Conservation (phyloP, 2,888 invertebrate species). For the Ornithoptera priamus region DNA sequence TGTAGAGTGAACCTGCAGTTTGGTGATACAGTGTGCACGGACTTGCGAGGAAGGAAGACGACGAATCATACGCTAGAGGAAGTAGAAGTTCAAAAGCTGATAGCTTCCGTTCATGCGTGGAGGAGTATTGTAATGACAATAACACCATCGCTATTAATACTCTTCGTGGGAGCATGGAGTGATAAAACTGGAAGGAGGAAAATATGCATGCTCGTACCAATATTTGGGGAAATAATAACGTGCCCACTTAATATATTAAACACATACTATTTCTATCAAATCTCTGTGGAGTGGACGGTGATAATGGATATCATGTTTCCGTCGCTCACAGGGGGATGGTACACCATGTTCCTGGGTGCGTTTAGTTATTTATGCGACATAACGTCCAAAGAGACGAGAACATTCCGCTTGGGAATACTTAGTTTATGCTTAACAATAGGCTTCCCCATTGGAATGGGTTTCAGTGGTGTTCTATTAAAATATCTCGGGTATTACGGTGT, state of each 20-base stretch:
- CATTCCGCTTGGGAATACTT: slow-evolving; percentile 80
- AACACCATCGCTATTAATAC: slow-evolving; percentile 75
- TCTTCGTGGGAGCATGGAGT: slow-evolving; percentile 83
- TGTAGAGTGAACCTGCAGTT: slow-evolving; percentile 89
- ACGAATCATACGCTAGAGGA: slow-evolving; percentile 84
- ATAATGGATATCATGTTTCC: slow-evolving; percentile 77
- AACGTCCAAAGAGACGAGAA: slow-evolving; percentile 78
- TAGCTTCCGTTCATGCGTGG: slow-evolving; percentile 78
- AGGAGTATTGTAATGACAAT: slow-evolving; percentile 78
- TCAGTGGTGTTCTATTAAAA: slow-evolving; percentile 65
- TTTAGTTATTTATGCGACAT: slow-evolving; percentile 82
- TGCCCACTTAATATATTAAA: slow-evolving; percentile 74
- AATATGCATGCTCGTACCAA: slow-evolving; percentile 80
- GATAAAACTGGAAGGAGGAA: slow-evolving; percentile 80
- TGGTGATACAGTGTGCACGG: slow-evolving; percentile 84
- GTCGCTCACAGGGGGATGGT: slow-evolving; percentile 78
- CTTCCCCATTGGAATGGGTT: slow-evolving; percentile 71
- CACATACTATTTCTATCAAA: slow-evolving; percentile 77
- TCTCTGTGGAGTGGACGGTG: slow-evolving; percentile 76
- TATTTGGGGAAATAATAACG: slow-evolving; percentile 77
- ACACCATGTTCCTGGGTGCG: slow-evolving; percentile 78
- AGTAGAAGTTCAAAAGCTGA: slow-evolving; percentile 81
- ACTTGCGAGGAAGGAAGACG: slow-evolving; percentile 84
- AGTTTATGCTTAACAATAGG: slow-evolving; percentile 73
- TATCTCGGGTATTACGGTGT: slow-evolving; percentile 78